Evolutionary conservation across 2,888 invertebrate genomes (phyloP).

Genomic region (Kuschelorhynchus macadamiae): DNA sequence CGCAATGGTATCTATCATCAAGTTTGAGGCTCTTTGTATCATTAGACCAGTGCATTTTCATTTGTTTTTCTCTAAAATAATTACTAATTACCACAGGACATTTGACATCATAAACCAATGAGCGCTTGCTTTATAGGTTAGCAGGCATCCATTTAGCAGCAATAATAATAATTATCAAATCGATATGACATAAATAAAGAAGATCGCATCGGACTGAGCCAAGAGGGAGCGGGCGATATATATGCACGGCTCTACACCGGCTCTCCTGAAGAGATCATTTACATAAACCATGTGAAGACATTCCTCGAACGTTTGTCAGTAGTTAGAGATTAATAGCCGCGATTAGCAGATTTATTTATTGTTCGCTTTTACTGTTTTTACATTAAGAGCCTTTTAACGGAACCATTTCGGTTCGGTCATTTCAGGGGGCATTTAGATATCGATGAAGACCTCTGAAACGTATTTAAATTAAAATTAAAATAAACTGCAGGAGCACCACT

Average conservation of each 20-base stretch:
- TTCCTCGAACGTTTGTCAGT: constrained; percentile 46
- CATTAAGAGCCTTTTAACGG: constrained; percentile 32
- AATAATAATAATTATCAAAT: constrained; percentile 24
- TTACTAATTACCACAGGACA: too few relatives aligned
- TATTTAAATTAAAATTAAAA: too few relatives aligned
- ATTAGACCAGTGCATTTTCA: too few relatives aligned
- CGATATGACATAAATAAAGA: constrained; percentile 37
- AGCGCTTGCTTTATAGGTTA: neutral
- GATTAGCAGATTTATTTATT: constrained; percentile 52
- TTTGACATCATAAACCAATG: neutral
- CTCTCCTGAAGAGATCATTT: constrained; percentile 30
- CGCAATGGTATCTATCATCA: too few relatives aligned
- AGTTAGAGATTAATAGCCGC: constrained; percentile 48
- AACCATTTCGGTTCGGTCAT: constrained; percentile 18
- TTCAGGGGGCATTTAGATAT: constrained; percentile 9
- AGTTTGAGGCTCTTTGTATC: too few relatives aligned
- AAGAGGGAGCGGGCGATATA: constrained; percentile 40
- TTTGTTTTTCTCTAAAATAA: too few relatives aligned
- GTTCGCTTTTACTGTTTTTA: constrained; percentile 34
- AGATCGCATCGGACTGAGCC: constrained; percentile 21
- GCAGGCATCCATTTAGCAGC: neutral
- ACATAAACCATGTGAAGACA: constrained; percentile 48
- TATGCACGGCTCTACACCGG: constrained; percentile 1
- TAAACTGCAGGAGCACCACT: too few relatives aligned
- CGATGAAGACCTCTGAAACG: too few relatives aligned